Evolutionary conservation across 1,140 invertebrate genomes (phyloP).

Genomic region (Leptinotarsa undecemlineata): DNA sequence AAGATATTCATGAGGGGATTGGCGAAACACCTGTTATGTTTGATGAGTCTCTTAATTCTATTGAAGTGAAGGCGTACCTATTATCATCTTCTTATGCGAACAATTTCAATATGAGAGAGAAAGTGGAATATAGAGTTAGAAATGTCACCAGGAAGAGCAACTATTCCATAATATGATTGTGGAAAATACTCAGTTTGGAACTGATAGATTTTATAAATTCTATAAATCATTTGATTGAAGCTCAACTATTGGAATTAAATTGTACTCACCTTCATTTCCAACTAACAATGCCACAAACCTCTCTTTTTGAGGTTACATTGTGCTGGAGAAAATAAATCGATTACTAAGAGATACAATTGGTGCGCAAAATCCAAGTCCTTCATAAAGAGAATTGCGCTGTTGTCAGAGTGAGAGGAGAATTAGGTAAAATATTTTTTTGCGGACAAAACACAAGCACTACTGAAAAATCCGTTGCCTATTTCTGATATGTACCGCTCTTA

Average conservation of each 20-base stretch:
- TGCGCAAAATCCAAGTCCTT: background rate
- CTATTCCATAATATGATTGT: too few relatives aligned
- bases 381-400: too few relatives aligned
- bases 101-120: too few relatives aligned
- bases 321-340: background rate
- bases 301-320: background rate
- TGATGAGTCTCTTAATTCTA: slow-evolving; percentile 22
- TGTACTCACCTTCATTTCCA: background rate
- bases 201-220: too few relatives aligned
- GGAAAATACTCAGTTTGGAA: too few relatives aligned
- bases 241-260: background rate
- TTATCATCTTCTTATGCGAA: background rate
- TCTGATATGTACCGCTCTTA: too few relatives aligned
- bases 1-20: slow-evolving; percentile 32
- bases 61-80: background rate
- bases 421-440: too few relatives aligned
- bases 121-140: too few relatives aligned
- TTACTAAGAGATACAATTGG: background rate
- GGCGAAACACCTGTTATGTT: slow-evolving; percentile 44
- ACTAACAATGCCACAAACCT: background rate
- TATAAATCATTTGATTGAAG: background rate
- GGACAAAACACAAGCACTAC: too few relatives aligned
- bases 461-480: too few relatives aligned
- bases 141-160: too few relatives aligned
- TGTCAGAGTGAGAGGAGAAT: too few relatives aligned